Conservation (phyloP, 2,888 invertebrate species). For the Myopa testacea region DNA sequence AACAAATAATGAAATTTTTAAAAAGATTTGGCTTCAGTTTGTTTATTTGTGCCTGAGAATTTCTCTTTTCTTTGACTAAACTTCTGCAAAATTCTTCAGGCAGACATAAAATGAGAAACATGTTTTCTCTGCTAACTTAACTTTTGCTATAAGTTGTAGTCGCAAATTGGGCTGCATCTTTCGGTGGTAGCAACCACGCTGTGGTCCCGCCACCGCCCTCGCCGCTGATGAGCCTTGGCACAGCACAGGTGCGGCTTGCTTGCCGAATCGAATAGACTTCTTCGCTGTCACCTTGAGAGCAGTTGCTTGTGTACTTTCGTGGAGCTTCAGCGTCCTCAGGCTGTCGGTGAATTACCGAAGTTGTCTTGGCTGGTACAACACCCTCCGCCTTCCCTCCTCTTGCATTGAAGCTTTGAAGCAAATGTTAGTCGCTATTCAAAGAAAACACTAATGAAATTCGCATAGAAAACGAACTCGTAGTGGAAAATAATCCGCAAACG, state of each 20-base stretch:
- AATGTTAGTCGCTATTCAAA: background rate
- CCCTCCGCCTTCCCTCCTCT: background rate
- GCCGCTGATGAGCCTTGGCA: no score
- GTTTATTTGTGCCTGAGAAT: no score
- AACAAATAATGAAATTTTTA: no score
- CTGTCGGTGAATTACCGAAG: background rate
- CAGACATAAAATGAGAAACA: background rate
- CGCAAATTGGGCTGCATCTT: background rate
- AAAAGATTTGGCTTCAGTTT: no score
- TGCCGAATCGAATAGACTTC: no score
- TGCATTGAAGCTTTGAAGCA: background rate
- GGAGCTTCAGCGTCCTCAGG: background rate
- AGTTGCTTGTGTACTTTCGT: background rate
- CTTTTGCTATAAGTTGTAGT: background rate
- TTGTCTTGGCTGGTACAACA: background rate
- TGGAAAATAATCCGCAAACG: conserved; percentile 45
- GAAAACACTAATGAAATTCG: conserved; percentile 18
- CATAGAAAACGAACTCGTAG: background rate
- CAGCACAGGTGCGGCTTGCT: no score
- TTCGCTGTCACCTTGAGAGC: no score
- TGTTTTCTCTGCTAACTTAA: background rate
- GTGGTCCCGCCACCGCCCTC: background rate
- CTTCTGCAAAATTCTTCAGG: background rate
- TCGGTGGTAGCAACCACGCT: no score
- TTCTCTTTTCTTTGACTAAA: background rate